Evolutionary conservation across 1,140 invertebrate species (phyloP).

Genomic region (Micrasema longulum): DNA sequence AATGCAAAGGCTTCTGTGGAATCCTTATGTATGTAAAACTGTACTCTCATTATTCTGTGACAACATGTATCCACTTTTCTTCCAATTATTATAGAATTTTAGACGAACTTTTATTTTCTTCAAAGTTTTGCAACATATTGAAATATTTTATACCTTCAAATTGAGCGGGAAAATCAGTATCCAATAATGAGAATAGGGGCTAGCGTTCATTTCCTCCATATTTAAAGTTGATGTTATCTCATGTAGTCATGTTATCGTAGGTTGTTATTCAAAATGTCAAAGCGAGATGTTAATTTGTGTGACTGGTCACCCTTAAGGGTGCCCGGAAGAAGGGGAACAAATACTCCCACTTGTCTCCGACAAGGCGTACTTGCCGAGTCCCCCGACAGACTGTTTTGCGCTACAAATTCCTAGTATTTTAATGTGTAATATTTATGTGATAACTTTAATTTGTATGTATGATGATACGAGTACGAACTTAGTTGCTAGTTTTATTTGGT

Average conservation of each 20-base stretch:
- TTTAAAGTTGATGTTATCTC: conserved; percentile 32
- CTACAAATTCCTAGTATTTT: conserved; percentile 42
- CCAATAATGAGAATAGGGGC: too few species aligned
- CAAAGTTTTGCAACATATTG: too few species aligned
- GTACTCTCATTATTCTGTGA: too few species aligned
- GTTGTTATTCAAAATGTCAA: conserved; percentile 33
- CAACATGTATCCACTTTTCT: too few species aligned
- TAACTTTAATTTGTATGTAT: conserved; percentile 51
- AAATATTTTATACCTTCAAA: too few species aligned
- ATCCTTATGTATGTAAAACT: too few species aligned
- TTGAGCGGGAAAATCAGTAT: too few species aligned
- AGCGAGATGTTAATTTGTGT: conserved; percentile 18
- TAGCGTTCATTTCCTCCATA: neutral
- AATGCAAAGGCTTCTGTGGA: too few species aligned
- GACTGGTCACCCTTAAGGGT: conserved; percentile 3
- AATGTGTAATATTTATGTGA: conserved; percentile 54
- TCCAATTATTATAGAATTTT: too few species aligned
- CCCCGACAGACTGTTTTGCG: conserved; percentile 24
- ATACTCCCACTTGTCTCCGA: too few species aligned
- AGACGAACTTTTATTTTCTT: too few species aligned
- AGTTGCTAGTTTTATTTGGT: conserved; percentile 46
- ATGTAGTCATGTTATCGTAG: conserved; percentile 36
- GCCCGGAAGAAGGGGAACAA: neutral
- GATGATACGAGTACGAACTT: conserved; percentile 10
- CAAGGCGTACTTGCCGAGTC: neutral